phyloP scores from a whole-genome alignment of 2,113 vertebrate genomes.

The Coracopsis vasa region DNA sequence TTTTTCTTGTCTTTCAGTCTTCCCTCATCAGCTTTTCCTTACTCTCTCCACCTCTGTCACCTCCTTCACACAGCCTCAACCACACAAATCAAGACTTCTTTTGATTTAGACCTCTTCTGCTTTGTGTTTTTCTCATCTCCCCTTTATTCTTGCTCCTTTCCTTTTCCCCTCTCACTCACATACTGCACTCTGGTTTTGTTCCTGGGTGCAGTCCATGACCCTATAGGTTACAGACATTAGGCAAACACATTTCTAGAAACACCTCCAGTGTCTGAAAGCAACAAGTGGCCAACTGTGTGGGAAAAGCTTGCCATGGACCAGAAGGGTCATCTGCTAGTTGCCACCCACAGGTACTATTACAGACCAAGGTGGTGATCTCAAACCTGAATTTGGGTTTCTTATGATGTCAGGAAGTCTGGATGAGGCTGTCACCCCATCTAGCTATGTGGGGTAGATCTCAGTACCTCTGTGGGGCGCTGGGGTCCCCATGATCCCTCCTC shows the following conservation, averaged over 20 bases:
- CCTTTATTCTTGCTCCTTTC: background rate
- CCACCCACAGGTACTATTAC: background rate
- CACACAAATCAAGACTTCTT: background rate
- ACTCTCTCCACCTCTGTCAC: background rate
- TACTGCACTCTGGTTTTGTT: background rate
- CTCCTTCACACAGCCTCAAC: background rate
- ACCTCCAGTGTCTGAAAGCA: background rate
- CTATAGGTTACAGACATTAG: background rate
- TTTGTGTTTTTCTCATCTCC: background rate
- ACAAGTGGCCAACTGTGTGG: background rate
- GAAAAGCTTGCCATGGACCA: background rate
- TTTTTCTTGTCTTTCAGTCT: background rate
- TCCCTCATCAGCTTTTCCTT: background rate
- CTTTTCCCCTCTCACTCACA: background rate
- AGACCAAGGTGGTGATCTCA: background rate
- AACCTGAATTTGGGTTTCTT: background rate
- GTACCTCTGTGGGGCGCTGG: background rate
- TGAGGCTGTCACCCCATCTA: background rate
- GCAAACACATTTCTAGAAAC: background rate
- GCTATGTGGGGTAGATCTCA: background rate
- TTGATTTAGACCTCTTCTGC: background rate
- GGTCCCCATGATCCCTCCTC: fast-evolving
- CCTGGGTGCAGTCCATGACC: fast-evolving
- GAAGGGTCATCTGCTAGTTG: background rate
- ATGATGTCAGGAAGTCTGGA: background rate